phyloP scores from a whole-genome alignment of 2,888 invertebrate species.

The Euspilapteryx auroguttella region DNA sequence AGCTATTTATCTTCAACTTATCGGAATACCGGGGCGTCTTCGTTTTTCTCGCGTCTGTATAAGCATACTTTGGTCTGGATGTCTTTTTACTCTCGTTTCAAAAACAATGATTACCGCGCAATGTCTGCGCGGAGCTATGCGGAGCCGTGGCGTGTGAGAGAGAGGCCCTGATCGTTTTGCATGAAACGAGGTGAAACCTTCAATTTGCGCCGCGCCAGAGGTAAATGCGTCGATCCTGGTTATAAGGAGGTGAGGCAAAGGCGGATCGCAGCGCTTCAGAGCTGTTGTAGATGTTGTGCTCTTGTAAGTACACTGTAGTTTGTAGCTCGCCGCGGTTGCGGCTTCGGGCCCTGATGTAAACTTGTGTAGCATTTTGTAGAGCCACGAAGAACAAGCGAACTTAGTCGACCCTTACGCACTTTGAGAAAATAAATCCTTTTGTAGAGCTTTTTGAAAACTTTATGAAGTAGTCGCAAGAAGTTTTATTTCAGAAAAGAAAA shows the following conservation, averaged over 20 bases:
- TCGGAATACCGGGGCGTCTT: constrained; percentile 40
- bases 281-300: background rate
- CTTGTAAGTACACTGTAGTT: constrained; percentile 16
- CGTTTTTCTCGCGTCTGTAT: constrained; percentile 37
- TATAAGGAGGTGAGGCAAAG: constrained; percentile 20
- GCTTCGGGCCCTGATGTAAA: constrained; percentile 19
- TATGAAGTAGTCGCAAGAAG: no score
- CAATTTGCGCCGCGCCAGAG: constrained; percentile 40
- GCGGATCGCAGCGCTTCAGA: constrained; percentile 13
- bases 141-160: constrained; percentile 29
- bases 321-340: constrained; percentile 12
- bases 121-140: constrained; percentile 18
- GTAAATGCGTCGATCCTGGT: constrained; percentile 33
- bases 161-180: constrained; percentile 49
- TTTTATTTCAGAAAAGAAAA: no score
- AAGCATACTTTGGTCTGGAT: constrained; percentile 38
- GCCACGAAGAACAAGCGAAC: constrained; percentile 17
- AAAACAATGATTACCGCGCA: constrained; percentile 46
- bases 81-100: constrained; percentile 42
- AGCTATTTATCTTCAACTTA: constrained; percentile 55
- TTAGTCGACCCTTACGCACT: constrained; percentile 5
- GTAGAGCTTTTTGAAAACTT: no score
- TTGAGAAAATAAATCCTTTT: no score
- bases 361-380: constrained; percentile 21
- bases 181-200: constrained; percentile 49